A percentile compares a stretch with the other conserved stretches of the same genome.
Evolutionary conservation across 2,797 vertebrate genomes (phyloP).

Genomic region (Perodicticus potto): DNA sequence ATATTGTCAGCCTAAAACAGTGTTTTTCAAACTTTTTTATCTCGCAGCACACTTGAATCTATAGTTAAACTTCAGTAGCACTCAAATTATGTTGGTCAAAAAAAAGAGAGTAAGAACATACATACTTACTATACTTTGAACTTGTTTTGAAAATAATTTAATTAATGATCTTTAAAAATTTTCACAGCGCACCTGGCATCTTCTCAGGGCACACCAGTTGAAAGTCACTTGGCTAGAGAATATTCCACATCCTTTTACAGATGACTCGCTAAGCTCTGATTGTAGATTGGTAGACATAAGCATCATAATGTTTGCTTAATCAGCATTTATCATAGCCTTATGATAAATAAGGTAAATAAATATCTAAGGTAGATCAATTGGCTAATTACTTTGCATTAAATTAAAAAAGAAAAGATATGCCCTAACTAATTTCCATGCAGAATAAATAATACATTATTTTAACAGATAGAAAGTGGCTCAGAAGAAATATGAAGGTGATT

Average conservation of each 20-base stretch:
- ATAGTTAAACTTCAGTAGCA: too few species aligned
- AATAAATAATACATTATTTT: background rate
- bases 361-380: background rate
- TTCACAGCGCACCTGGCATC: too few species aligned
- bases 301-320: background rate
- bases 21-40: too few species aligned
- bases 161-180: too few species aligned
- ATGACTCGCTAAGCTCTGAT: background rate
- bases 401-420: background rate
- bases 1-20: too few species aligned
- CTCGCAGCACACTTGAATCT: too few species aligned
- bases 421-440: background rate
- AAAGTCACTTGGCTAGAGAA: background rate
- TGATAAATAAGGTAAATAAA: background rate
- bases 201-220: background rate
- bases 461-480: background rate
- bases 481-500: background rate
- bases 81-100: too few species aligned
- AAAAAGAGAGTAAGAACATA: too few species aligned
- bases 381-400: background rate
- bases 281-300: background rate
- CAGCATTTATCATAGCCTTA: background rate
- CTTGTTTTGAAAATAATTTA: too few species aligned
- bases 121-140: too few species aligned
- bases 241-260: too few species aligned